These are phyloP conservation scores for Electrophaes corylata DNA, from an alignment of 2,888 invertebrate species.

Conservation along the genomic window DNA sequence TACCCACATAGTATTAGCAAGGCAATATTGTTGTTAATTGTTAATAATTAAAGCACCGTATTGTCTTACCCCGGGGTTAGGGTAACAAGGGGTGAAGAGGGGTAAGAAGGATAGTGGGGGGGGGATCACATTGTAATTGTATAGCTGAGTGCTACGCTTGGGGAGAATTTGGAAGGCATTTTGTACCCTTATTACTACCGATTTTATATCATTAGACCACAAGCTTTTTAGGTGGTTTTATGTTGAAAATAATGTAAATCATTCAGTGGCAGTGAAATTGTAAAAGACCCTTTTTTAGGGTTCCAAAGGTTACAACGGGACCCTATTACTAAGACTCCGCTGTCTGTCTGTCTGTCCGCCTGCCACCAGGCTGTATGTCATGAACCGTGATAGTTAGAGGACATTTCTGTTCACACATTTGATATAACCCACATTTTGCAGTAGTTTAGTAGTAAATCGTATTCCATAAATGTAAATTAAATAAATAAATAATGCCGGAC, in stretches of 20 bases:
- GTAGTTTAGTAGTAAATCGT: no score
- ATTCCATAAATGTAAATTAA: no score
- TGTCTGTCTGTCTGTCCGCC: no score
- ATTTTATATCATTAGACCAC: slow-evolving; percentile 12
- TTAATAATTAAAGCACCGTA: slow-evolving; percentile 29
- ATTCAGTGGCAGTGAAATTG: no score
- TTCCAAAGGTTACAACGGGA: no score
- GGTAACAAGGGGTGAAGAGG: slow-evolving; percentile 7
- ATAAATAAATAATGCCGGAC: no score
- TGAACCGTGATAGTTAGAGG: no score
- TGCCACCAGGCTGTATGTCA: no score
- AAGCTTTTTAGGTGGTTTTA: slow-evolving; percentile 15
- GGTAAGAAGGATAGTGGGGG: slow-evolving; percentile 20
- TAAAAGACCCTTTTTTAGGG: no score
- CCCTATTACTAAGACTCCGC: no score
- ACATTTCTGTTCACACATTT: no score
- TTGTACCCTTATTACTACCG: slow-evolving; percentile 16
- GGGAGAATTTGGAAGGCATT: slow-evolving; percentile 21
- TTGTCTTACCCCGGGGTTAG: slow-evolving; percentile 25
- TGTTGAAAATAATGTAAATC: not conserved
- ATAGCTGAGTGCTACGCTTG: slow-evolving; percentile 18
- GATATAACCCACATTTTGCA: no score
- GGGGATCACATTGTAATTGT: slow-evolving; percentile 29
- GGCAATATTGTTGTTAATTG: slow-evolving; percentile 30
- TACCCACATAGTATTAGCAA: slow-evolving; percentile 24